Conservation (phyloP, 2,113 vertebrate genomes). For the Phainopepla nitens region DNA sequence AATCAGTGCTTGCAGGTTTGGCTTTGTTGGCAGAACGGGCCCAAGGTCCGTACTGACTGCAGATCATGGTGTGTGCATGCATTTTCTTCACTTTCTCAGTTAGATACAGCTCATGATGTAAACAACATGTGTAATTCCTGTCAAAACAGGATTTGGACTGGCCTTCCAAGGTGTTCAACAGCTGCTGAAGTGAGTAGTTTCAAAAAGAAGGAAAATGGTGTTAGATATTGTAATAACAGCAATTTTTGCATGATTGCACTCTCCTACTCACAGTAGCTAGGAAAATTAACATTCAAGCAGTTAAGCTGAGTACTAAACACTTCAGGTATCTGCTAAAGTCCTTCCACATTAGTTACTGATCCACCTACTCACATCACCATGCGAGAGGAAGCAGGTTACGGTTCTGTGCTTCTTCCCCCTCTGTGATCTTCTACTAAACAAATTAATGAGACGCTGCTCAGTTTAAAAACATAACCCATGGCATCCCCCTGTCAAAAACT, state of each 20-base stretch:
- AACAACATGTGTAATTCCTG: neutral
- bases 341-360: neutral
- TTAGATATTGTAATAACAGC: neutral
- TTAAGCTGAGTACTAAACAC: neutral
- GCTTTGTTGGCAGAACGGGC: neutral
- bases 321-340: neutral
- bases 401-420: neutral
- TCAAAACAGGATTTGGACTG: neutral
- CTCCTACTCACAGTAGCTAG: neutral
- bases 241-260: neutral
- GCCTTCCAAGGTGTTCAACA: neutral
- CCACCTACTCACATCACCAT: neutral
- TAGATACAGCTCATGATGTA: neutral
- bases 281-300: neutral
- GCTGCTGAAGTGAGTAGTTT: neutral
- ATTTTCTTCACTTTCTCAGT: neutral
- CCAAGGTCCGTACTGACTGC: neutral
- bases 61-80: neutral
- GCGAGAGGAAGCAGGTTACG: rapidly evolving
- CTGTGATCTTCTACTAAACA: neutral
- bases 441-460: rapidly evolving
- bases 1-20: neutral
- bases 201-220: neutral
- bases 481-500: neutral
- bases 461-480: neutral